Evolutionary conservation across 2,113 vertebrate genomes (phyloP), one percentile per base, ranked within the genome.

Genomic region (Columba livia): DNA sequence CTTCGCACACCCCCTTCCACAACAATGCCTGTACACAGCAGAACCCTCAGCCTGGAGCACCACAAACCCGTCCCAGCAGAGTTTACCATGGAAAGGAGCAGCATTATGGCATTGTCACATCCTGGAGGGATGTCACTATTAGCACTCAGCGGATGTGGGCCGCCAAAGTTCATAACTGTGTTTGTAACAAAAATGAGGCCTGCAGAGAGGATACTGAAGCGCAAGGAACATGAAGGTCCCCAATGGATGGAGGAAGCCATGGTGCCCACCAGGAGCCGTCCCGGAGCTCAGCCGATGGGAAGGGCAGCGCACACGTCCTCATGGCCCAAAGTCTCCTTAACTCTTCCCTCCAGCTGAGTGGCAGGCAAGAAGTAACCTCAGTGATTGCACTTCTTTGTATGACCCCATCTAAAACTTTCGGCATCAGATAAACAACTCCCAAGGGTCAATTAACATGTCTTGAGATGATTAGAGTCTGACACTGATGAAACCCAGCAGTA

Each of bases 361-460:
- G 78, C 79, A 93, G 70, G 85, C 36, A 61, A 94, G 75, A 95
- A 89, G 94, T 65, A 94, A 95, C 88, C 93, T 93, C 88, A 58
- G 65, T 96, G 95, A 93, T 91, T 94, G 92, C 94, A 48, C 93
- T 70, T 96, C 77, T 96, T 97, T 48, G 32, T 75, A 32, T 94
- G 96, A 97, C 96, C 97, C 97, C 88, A 91, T 96, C 91, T 87
- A 94, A 92, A 87, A 94, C 96, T 96, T 97, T 93, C 69, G 42
- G 95, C 89, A 83, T 90, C 96, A 92, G 96, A 97, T 97, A 96
- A 93, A 96, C 97, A 96, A 93, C 94, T 98, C 98, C 98, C 97
- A 66, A 98, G 98, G 98, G 98, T 98, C 98, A 98, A 98, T 98
- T 98, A 98, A 98, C 97, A 97, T 96, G 98, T 98, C 98, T 98